Evolutionary conservation across 2,888 invertebrate genomes (phyloP), one percentile per base, ranked within the genome.

Genomic region (Chromoteleia sp.): DNA sequence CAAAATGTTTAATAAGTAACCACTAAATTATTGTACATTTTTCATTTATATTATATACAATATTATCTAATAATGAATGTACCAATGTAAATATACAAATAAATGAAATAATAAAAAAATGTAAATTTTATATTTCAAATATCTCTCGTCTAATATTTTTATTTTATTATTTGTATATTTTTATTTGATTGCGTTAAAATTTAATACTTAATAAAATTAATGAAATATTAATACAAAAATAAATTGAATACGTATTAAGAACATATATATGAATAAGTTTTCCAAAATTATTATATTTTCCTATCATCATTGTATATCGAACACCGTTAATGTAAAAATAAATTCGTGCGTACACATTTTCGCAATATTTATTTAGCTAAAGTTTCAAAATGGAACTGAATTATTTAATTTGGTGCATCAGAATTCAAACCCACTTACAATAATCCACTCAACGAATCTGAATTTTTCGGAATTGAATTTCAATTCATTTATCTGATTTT

Each of bases 11-110:
- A 45, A 58, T 14, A 3, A 39, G 56, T 54, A 75, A 48, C 67
- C 65, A 75, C 10, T 21, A 74, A 74, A 33, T 65, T 56, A 65
- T 67, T 56, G 56, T 58, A 67, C 12, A 65, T 45, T 75, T 36
- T 48, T 63, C 12, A 52, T 61, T 63, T 63, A 29, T 54, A 63
- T 25, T 41, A 19, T 30, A 15, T 36, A 50, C n/a, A 36, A 36
- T 50, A 41, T 29, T 30, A 33, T 39, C 14, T n/a, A 48, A 21
- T 14, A 48, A 29, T 50, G 12, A 39, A 50, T 59, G 41, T 50
- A 63, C 36, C 21, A 50, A 70, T 70, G 59, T 71, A 71, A 71
- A 71, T 71, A 71, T 19, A 21, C 6, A 56, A 56, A 45, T 43
- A 43, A 54, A 41, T 3, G 12, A 61, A n/a, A 45, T 5, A 25